A percentile compares a stretch with the other conserved stretches of the same genome.
Conservation (phyloP, 2,797 vertebrate genomes). For the Setipinna tenuifilis region DNA sequence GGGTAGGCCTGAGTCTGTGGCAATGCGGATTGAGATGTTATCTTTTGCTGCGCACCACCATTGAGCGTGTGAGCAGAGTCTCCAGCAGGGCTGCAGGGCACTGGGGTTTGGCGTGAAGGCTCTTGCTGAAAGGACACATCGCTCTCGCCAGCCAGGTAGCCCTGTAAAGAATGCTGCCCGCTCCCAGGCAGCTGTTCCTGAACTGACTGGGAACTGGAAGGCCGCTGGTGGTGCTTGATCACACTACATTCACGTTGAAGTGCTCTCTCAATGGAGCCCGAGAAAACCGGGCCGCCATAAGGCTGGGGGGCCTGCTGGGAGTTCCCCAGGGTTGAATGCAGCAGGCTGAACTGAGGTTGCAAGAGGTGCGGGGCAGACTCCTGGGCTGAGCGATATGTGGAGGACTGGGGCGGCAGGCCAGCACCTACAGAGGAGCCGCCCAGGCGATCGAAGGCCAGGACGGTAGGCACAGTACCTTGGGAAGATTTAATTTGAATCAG, state of each 20-base stretch:
- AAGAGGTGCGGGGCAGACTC: constrained; percentile 98
- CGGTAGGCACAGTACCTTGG: constrained; percentile 86
- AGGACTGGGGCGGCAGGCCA: constrained; percentile 91
- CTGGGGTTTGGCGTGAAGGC: constrained; percentile 82
- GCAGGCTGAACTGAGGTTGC: constrained; percentile 94
- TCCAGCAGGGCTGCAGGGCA: constrained; percentile 84
- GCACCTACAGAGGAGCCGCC: constrained; percentile 83
- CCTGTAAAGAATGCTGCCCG: constrained; percentile 91
- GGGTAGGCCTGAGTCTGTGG: constrained; percentile 85
- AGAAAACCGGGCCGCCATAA: constrained; percentile 88
- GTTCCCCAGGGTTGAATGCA: constrained; percentile 84
- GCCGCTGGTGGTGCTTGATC: constrained; percentile 99
- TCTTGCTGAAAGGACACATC: constrained; percentile 90
- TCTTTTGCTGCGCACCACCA: constrained; percentile 84
- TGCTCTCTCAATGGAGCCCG: constrained; percentile 94
- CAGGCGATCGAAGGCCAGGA: constrained; percentile 91
- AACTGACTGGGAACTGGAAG: constrained; percentile 90
- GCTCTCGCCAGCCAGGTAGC: constrained; percentile 82
- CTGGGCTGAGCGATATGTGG: constrained; percentile 98
- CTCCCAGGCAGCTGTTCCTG: constrained; percentile 87
- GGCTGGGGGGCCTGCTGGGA: constrained; percentile 85
- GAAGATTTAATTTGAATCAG: constrained; percentile 91
- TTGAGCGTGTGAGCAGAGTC: constrained; percentile 87
- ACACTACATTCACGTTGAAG: constrained; percentile 99
- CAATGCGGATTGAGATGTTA: constrained; percentile 78